phyloP scores from a whole-genome alignment of 2,888 invertebrate genomes.

The Apeira syringaria region DNA sequence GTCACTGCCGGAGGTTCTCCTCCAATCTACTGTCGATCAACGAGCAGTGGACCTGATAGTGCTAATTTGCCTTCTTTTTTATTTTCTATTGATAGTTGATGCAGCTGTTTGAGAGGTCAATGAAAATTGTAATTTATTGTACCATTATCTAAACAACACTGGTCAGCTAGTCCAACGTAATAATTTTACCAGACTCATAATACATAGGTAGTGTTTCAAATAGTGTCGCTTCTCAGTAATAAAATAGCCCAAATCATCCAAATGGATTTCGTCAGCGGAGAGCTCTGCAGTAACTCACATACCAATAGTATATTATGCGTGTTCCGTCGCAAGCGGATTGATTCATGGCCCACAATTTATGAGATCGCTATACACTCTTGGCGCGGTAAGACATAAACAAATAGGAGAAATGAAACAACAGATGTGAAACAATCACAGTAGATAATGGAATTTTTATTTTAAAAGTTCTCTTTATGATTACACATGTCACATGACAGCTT shows the following conservation, averaged over 20 bases:
- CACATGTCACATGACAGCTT: neutral
- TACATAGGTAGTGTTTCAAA: no score
- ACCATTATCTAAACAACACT: no score
- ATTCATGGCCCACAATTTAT: conserved; percentile 5
- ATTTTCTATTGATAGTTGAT: no score
- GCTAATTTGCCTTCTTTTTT: no score
- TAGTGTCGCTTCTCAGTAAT: neutral
- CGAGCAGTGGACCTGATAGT: no score
- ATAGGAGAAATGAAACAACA: conserved; percentile 44
- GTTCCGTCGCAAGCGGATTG: neutral
- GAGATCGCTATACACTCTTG: neutral
- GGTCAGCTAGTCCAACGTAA: no score
- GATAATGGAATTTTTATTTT: conserved; percentile 55
- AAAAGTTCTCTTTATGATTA: conserved; percentile 26
- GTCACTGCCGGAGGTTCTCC: no score
- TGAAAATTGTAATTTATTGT: no score
- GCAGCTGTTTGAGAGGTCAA: no score
- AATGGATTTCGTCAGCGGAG: neutral
- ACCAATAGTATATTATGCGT: neutral
- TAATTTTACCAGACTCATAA: no score
- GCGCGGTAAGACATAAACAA: neutral
- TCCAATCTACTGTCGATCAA: no score
- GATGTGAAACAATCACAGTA: conserved; percentile 57
- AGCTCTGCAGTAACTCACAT: neutral
- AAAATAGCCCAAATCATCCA: neutral